These are phyloP conservation scores for Tragelaphus scriptus DNA, from an alignment of 2,113 vertebrate genomes.

Conservation along the genomic window DNA sequence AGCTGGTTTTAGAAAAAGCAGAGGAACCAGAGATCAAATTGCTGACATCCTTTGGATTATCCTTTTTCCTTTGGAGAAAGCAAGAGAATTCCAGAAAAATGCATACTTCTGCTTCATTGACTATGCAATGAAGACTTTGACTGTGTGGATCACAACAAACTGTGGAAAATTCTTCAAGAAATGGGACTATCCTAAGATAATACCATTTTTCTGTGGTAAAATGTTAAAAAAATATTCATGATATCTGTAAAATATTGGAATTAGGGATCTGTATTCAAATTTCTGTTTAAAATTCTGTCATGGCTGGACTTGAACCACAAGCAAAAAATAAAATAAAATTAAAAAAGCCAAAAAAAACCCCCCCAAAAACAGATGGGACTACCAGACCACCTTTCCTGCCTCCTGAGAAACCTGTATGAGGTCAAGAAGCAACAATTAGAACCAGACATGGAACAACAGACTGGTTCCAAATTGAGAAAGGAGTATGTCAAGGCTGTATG, in stretches of 20 bases:
- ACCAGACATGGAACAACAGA: neutral
- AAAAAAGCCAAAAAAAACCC: too few species aligned
- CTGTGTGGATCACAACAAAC: neutral
- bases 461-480: neutral
- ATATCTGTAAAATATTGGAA: too few species aligned
- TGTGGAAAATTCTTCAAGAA: neutral
- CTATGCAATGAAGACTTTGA: neutral
- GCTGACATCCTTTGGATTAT: neutral
- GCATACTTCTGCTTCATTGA: neutral
- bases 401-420: neutral
- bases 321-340: too few species aligned
- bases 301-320: too few species aligned
- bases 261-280: too few species aligned
- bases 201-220: too few species aligned
- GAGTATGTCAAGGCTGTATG: neutral
- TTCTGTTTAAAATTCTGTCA: too few species aligned
- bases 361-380: neutral
- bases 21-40: neutral
- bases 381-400: neutral
- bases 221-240: too few species aligned
- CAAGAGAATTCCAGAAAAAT: neutral
- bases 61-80: neutral
- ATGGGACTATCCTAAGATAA: neutral
- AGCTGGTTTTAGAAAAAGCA: neutral
- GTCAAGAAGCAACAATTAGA: neutral